Conservation (phyloP, 2,797 vertebrate species). For the Pantherophis alleghaniensis region DNA sequence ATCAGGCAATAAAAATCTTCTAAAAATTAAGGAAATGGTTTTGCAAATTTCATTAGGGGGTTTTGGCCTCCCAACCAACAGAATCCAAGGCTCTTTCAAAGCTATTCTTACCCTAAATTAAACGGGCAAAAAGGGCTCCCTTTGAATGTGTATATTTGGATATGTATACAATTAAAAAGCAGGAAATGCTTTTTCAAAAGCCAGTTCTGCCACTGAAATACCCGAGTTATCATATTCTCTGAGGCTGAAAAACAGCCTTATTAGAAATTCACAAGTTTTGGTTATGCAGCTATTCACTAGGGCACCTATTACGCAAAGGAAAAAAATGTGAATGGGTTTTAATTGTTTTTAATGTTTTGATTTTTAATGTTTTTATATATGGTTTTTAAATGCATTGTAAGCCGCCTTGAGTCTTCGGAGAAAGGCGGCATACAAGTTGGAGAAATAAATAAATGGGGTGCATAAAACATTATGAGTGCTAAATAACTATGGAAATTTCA, state of each 20-base stretch:
- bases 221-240: not conserved
- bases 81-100: conserved; percentile 16
- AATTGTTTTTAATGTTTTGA: too few relatives aligned
- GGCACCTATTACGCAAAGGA: not conserved
- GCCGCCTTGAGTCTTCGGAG: too few relatives aligned
- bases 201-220: not conserved
- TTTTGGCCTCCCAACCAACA: not conserved
- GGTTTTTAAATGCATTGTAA: too few relatives aligned
- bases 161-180: not conserved
- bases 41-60: conserved; percentile 29
- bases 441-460: too few relatives aligned
- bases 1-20: not conserved
- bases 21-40: conserved; percentile 36
- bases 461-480: not conserved
- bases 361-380: too few relatives aligned
- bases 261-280: not conserved
- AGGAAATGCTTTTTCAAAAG: not conserved
- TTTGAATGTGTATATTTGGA: not conserved
- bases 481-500: not conserved
- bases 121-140: not conserved
- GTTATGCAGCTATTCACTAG: not conserved
- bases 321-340: not conserved
- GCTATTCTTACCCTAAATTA: not conserved
- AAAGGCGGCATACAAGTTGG: too few relatives aligned
- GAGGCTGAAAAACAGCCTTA: not conserved